Evolutionary conservation across 1,140 invertebrate species (phyloP), one percentile per base, ranked within the genome.

Genomic region (Palaemon carinicauda): DNA sequence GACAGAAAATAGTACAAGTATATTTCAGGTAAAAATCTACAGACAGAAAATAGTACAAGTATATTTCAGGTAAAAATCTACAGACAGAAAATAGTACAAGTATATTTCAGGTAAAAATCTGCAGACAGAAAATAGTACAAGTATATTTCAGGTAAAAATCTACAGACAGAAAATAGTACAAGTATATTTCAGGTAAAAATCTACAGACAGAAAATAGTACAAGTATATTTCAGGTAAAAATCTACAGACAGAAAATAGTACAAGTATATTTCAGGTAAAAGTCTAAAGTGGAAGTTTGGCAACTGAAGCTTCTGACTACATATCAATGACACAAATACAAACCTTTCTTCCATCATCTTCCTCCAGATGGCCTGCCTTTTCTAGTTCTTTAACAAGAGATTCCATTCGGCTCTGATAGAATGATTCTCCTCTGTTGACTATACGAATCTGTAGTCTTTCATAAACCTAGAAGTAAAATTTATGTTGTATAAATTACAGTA

Each of bases 391-490:
- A 0, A 99, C 95, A 21, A 99, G 90, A 19, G 92, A 91, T 88
- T 95, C 93, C 99, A 99, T 99, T 56, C 94, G 92, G 51, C 95
- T 95, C 90, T 99, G 98, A 92, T 99, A 99, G 91, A 98, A 99
- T 0, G 98, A 99, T 93, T 99, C 99, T 50, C 99, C 99, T 88
- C 97, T 92, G 90, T 99, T 96, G 29, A 93, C 93, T 24, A 99
- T 91, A 15, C 82, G 60, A 29, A 94, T 91, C 77, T 92, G 92
- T 17, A 95, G 90, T 24, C 92, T 89, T 56, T 93, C 90, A 90
- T 95, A 95, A 78, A 95, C 92, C 90, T 89, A 71, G 27, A 41
- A 60, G 82, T 5, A 50, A 33, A 54, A 85, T 60, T 41, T 56
- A 21, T 17, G n/a, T 15, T 78, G 14, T n/a, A 17, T 15, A 97